Base-by-base conservation (phyloP, 2,113 vertebrate species). In the Oryzias curvinotus region DNA sequence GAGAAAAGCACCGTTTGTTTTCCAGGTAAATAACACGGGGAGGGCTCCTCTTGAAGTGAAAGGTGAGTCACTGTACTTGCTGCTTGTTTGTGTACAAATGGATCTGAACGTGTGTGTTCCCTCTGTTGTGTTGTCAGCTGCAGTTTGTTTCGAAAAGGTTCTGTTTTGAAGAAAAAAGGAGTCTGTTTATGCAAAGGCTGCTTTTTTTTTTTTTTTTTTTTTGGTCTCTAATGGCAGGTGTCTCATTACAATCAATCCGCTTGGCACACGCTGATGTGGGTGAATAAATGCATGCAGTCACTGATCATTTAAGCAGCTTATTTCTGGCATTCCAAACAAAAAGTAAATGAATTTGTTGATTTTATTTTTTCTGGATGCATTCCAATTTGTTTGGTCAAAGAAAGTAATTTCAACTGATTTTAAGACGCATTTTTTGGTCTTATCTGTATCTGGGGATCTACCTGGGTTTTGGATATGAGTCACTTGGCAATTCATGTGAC, bases 401-500 rank as follows among this genome's bases (percentile, higher is more conserved):
- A 57, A 23, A 58, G 57, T 16, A 51, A 64, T 50, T 14, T n/a
- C 23, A 54, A 26, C 51, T 49, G 1, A 65, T 62, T 65, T 53
- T 52, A 6, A 59, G 28, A 16, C 62, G 61, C 55, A 28, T 30
- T 0, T 23, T 53, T 52, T 52, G 21, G 26, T 46, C 21, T 1
- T 55, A 3, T 62, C 26, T 71, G 50, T 51, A 48, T 49, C 36
- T 56, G 8, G 26, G 6, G 43, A 14, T 63, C 43, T 55, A 41
- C 55, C 62, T 5, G 12, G 49, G 30, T 79, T 62, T 74, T 53
- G 73, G 64, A 62, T 58, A 67, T 75, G 63, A 83, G 71, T 83
- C 80, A 81, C 76, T 73, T 17, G 63, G 64, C 73, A 45, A 66
- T 71, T 85, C 80, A 82, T 85, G 80, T 83, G 73, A 82, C 71